phyloP scores from a whole-genome alignment of 2,113 vertebrate species.

The Herpailurus yagouaroundi region DNA sequence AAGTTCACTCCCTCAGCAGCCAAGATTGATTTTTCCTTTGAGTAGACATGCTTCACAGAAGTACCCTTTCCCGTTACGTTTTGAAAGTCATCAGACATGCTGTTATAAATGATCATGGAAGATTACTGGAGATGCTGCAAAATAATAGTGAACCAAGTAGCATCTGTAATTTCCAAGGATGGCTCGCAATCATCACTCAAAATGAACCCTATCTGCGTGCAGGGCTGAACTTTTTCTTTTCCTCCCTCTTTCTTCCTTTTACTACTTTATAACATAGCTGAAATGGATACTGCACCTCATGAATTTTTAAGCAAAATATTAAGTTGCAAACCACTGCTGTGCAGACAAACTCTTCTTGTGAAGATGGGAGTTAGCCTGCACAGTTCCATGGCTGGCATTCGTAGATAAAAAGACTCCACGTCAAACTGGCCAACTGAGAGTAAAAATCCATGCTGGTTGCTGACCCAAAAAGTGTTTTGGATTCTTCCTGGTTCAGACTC shows the following conservation, averaged over 20 bases:
- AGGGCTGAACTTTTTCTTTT: conserved; percentile 78
- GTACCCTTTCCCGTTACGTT: conserved; percentile 86
- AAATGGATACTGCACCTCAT: conserved; percentile 82
- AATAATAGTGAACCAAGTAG: conserved; percentile 87
- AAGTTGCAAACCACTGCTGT: conserved; percentile 73
- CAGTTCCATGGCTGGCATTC: neutral
- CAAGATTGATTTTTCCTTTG: conserved; percentile 87
- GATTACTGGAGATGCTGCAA: conserved; percentile 87
- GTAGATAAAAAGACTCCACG: conserved; percentile 38
- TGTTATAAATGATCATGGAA: conserved; percentile 88
- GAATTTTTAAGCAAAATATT: conserved; percentile 87
- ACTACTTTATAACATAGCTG: conserved; percentile 78
- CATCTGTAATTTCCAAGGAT: conserved; percentile 88
- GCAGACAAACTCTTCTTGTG: conserved; percentile 70
- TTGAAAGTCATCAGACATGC: conserved; percentile 89
- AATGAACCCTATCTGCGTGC: conserved; percentile 84
- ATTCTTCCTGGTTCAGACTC: conserved; percentile 25
- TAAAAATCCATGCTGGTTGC: neutral
- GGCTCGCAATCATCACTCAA: conserved; percentile 86
- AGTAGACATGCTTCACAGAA: conserved; percentile 85
- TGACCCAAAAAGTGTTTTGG: conserved; percentile 17
- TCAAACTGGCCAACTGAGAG: neutral
- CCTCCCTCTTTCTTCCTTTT: conserved; percentile 69
- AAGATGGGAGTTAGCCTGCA: conserved; percentile 58
- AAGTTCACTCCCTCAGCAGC: conserved; percentile 81